A percentile compares a stretch with the other conserved stretches of the same genome.
Conservation (phyloP, 2,888 invertebrate species). For the Tenthredo distinguenda region DNA sequence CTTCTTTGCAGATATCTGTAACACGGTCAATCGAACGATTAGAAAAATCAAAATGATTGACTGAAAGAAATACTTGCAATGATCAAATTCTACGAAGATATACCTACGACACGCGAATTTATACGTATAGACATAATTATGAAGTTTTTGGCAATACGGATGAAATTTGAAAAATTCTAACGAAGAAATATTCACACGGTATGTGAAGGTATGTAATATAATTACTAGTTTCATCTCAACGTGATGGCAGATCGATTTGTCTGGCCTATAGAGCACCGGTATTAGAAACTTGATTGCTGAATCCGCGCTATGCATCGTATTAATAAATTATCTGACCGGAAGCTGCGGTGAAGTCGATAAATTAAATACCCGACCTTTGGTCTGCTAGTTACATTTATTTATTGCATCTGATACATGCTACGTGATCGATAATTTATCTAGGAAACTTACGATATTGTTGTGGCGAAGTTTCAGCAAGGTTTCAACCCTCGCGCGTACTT, state of each 20-base stretch:
- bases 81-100: not conserved
- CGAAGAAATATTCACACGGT: not conserved
- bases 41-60: not conserved
- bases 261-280: not conserved
- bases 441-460: constrained; percentile 71
- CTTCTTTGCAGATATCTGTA: constrained; percentile 61
- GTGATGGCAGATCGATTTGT: not conserved
- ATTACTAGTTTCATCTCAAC: not conserved
- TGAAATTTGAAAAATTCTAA: not conserved
- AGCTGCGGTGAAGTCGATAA: constrained; percentile 3
- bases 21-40: not conserved
- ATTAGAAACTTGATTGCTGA: constrained; percentile 35
- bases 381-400: constrained; percentile 29
- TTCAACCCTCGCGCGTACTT: constrained; percentile 68
- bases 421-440: constrained; percentile 9
- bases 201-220: not conserved
- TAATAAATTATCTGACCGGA: constrained; percentile 22
- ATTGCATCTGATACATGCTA: not conserved
- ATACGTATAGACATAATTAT: not conserved
- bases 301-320: not conserved
- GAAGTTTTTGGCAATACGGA: not conserved
- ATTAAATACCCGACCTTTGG: constrained; percentile 1
- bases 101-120: not conserved
- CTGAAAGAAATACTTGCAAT: not conserved
- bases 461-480: constrained; percentile 70